Evolutionary conservation across 2,888 invertebrate genomes (phyloP).

Genomic region (Mystacides longicornis): DNA sequence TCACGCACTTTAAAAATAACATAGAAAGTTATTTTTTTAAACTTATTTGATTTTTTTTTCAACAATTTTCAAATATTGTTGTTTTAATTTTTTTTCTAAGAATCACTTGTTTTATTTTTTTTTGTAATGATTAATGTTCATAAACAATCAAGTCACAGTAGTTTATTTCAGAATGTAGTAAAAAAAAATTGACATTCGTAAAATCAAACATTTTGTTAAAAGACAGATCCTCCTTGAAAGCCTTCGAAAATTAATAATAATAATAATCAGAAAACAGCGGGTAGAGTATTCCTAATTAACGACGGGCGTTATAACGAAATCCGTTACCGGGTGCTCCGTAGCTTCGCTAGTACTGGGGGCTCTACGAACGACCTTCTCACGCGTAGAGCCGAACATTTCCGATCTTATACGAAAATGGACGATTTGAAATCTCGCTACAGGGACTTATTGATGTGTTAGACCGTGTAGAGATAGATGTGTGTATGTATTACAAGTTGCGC

Average conservation of each 20-base stretch:
- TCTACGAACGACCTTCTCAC: slow-evolving; percentile 9
- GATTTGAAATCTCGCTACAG: slow-evolving; percentile 11
- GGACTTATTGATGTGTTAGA: slow-evolving; percentile 26
- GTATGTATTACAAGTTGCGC: not conserved
- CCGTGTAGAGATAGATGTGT: not conserved
- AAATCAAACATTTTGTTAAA: not conserved
- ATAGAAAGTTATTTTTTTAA: too few species aligned
- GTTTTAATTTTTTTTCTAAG: not conserved
- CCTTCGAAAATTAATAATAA: not conserved
- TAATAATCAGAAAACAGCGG: not conserved
- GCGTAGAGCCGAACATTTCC: slow-evolving; percentile 14
- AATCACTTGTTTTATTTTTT: not conserved
- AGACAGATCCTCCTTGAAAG: not conserved
- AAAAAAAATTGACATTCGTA: too few species aligned
- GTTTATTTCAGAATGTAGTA: too few species aligned
- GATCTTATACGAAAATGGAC: slow-evolving; percentile 12
- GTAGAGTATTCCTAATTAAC: not conserved
- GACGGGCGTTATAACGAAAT: not conserved
- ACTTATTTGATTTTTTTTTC: too few species aligned
- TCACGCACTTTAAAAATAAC: too few species aligned
- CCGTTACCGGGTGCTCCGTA: not conserved
- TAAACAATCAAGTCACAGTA: too few species aligned
- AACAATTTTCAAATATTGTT: too few species aligned
- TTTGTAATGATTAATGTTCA: too few species aligned
- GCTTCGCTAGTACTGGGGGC: not conserved